Conservation (phyloP, 2,113 vertebrate species). For the Sitta europaea region DNA sequence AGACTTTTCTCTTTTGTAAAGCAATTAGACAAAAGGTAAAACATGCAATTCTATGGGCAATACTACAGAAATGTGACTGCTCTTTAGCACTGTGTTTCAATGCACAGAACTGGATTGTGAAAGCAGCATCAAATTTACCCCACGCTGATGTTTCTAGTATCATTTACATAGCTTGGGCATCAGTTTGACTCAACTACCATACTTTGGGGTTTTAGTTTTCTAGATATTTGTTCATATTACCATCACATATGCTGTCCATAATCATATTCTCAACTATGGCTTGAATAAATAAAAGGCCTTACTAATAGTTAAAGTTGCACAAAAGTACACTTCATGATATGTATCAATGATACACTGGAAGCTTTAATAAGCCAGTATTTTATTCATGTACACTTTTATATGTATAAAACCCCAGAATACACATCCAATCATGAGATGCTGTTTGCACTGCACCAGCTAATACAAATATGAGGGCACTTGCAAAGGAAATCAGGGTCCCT, state of each 20-base stretch:
- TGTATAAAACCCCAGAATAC: neutral
- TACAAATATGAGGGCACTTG: neutral
- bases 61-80: neutral
- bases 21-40: neutral
- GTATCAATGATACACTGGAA: neutral
- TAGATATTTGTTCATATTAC: neutral
- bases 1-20: neutral
- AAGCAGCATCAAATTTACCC: neutral
- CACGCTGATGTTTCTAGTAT: neutral
- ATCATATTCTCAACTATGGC: neutral
- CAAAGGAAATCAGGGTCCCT: fast-evolving
- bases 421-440: neutral
- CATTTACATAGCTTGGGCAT: neutral
- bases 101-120: neutral
- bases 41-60: neutral
- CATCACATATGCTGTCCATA: neutral
- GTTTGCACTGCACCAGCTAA: neutral
- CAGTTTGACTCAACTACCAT: neutral
- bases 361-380: neutral
- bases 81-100: neutral
- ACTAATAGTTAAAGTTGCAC: neutral
- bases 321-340: neutral
- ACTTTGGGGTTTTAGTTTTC: neutral
- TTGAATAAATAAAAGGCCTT: neutral
- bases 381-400: neutral